phyloP scores from a whole-genome alignment of 92 coral and sea anemone genomes.

The Heliopora coerulea region DNA sequence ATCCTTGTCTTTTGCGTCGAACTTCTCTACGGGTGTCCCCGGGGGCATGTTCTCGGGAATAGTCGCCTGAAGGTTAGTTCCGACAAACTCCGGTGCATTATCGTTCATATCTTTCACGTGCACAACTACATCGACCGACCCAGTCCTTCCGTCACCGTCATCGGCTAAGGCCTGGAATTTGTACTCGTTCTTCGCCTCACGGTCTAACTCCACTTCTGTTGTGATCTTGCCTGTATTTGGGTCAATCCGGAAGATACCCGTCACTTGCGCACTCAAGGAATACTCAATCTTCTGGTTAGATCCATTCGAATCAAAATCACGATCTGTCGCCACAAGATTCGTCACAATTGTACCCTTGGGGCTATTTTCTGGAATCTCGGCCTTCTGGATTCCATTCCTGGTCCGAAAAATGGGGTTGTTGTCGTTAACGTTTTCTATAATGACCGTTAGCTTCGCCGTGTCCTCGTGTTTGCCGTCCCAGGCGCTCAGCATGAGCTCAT shows the following conservation, averaged over 20 bases:
- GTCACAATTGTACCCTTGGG: constrained; percentile 62
- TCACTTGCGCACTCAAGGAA: constrained; percentile 53
- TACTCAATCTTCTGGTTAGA: constrained; percentile 55
- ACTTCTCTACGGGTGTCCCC: constrained; percentile 66
- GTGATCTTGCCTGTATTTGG: constrained; percentile 52
- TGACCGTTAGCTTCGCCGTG: constrained; percentile 61
- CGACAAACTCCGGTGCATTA: constrained; percentile 78
- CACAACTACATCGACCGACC: constrained; percentile 79
- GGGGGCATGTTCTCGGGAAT: constrained; percentile 64
- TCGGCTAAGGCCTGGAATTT: constrained; percentile 61
- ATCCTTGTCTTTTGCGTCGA: constrained; percentile 80
- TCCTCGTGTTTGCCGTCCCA: constrained; percentile 86
- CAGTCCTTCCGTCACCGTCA: constrained; percentile 76
- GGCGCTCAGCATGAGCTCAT: constrained; percentile 69
- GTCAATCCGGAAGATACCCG: constrained; percentile 43
- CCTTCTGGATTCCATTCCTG: constrained; percentile 49
- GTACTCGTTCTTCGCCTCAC: constrained; percentile 40
- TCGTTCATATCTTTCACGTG: constrained; percentile 82
- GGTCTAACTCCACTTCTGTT: constrained; percentile 45
- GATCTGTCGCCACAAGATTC: constrained; percentile 62
- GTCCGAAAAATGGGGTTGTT: constrained; percentile 70
- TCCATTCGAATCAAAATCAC: constrained; percentile 53
- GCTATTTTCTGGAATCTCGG: constrained; percentile 59
- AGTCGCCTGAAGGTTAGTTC: constrained; percentile 59
- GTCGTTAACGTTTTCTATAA: constrained; percentile 70